Base-by-base conservation (phyloP, 2,888 invertebrate genomes). In the Amphipoea lucens region DNA sequence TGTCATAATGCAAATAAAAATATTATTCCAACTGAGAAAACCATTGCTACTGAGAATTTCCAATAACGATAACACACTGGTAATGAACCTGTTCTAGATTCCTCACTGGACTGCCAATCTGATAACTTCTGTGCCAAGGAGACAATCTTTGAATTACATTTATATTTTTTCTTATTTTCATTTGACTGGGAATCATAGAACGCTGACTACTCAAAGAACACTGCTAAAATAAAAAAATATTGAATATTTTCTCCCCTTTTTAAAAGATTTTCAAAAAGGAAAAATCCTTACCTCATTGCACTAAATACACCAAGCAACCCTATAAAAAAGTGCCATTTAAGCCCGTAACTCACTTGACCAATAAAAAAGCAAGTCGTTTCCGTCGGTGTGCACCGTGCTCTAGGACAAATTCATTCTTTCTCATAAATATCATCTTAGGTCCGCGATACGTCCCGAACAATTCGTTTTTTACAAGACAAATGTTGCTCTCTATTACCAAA, bases 391-490 rank as follows among this genome's bases (percentile, higher is more conserved):
- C 69, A 42, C 76, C 12, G 2, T 7, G 42, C 60, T 51, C 63
- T 76, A 81, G 17, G 60, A 76, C 60, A 65, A 73, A 78, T 62
- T 83, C 77, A 73, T 68, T 65, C 66, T 68, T 76, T 78, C 83
- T 81, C 78, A 79, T 88, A 88, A 89, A 88, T 85, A 89, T 89
- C 67, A 82, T 78, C 74, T 74, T 76, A 76, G 78, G 80, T 80
- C 66, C 51, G 68, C 70, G 81, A 89, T 79, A 81, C 76, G 45
- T 51, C 62, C 54, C 72, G 48, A 82, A 85, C 77, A 63, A 82
- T 82, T 78, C 77, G 77, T 81, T 83, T 87, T 82, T 87, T 87
- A 79, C 72, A 79, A 88, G 87, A 88, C 79, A 85, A 88, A 87
- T 78, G 82, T 62, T n/a, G 54, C 68, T 73, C 74, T 72, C 79